Evolutionary conservation across 2,797 vertebrate genomes (phyloP), one percentile per base, ranked within the genome.

Genomic region (Chlorospingus semifuscus): DNA sequence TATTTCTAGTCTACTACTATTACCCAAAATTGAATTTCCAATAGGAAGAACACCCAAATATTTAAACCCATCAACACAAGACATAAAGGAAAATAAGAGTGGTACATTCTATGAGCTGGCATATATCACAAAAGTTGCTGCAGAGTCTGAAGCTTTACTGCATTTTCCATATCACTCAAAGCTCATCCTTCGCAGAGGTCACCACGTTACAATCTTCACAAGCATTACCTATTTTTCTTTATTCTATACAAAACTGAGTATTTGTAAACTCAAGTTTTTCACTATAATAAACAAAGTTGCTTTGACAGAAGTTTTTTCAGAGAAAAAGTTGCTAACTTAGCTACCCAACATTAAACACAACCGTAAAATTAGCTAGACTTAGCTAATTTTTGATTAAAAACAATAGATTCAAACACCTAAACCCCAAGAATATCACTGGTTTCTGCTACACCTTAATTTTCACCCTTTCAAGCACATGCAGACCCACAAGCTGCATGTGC

Each of bases 1-100:
- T 69, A 72, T 39, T 87, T 66, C 30, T 46, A 91, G 26, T 39
- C 44, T 77, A 46, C 49, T 66, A 70, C 15, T 69, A 36, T 34
- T 83, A 36, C 9, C n/a, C 70, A 64, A 80, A 90, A 13, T 6
- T 15, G 74, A 39, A 14, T 21, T 65, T 55, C 34, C 32, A 47
- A 52, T 1, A 23, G 13, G 11, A 27, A 53, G 10, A 64, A 57
- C 56, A 0, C 2, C 1, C 17, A 47, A 15, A 42, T 2, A 88
- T 13, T 64, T 27, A 76, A 94, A 71, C 8, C 15, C 30, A 85
- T 20, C 44, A 63, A 65, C 41, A 44, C 22, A 79, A 76, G 39
- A 15, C 55, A 82, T 14, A 32, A 79, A 68, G 18, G 22, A 79
- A 94, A 79, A 26, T 4, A 59, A 57, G 10, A 64, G 11, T 5